Conservation (phyloP, 1,140 invertebrate genomes). For the Tetramorium simillimum region DNA sequence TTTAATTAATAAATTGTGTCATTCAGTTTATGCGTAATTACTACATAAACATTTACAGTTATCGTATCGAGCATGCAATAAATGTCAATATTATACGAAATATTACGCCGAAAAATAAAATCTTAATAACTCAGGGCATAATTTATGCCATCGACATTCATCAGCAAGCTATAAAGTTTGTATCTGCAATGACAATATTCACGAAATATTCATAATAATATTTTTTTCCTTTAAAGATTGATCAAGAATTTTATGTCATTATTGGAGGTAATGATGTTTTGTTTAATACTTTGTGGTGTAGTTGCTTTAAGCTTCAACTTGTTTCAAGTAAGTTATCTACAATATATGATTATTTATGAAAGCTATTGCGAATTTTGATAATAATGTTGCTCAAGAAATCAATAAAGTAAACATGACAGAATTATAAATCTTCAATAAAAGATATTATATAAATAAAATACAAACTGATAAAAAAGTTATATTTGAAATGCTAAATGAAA, state of each 20-base stretch:
- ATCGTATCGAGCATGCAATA: slow-evolving; percentile 33
- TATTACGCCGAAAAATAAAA: neutral
- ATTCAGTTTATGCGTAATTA: neutral
- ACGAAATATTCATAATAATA: neutral
- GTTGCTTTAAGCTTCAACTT: neutral
- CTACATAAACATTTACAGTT: neutral
- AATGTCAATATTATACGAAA: neutral
- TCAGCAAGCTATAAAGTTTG: slow-evolving; percentile 14
- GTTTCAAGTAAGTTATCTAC: neutral
- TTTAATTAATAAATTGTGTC: neutral
- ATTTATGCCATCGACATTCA: slow-evolving; percentile 28
- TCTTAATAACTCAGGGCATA: neutral
- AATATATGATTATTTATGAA: neutral
- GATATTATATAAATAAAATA: too few species aligned
- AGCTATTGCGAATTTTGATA: neutral
- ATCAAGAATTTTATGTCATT: neutral
- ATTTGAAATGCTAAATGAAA: neutral
- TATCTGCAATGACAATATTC: neutral
- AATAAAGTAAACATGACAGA: too few species aligned
- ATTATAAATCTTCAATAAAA: neutral
- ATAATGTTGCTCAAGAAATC: neutral
- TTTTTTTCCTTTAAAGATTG: neutral
- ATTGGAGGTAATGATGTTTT: neutral
- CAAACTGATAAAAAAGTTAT: neutral
- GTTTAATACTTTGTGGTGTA: neutral